A percentile compares a stretch with the other conserved stretches of the same genome.
These are phyloP conservation scores for Pycnomerus fuliginosus DNA, from an alignment of 2,888 invertebrate species.

Conservation along the genomic window DNA sequence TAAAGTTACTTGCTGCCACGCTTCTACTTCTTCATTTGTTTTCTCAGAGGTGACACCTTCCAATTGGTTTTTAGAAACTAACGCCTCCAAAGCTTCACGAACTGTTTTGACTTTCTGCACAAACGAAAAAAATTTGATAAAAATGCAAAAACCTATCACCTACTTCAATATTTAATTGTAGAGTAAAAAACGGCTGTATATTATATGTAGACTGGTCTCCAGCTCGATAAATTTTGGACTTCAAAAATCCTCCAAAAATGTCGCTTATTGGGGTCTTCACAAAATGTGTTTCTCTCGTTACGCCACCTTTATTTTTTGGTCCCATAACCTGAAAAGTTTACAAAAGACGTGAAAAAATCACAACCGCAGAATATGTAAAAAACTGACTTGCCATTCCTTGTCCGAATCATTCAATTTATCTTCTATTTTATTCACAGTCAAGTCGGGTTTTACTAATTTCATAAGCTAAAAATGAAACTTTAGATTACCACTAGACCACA, in stretches of 20 bases:
- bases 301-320: constrained; percentile 82
- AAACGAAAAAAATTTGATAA: constrained; percentile 14
- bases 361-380: background rate
- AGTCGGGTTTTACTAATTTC: constrained; percentile 51
- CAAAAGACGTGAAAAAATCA: background rate
- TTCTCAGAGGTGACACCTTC: constrained; percentile 84
- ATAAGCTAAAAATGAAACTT: constrained; percentile 52
- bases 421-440: constrained; percentile 31
- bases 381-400: constrained; percentile 68
- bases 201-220: constrained; percentile 82
- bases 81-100: constrained; percentile 81
- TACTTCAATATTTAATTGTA: constrained; percentile 93
- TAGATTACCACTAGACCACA: constrained; percentile 5
- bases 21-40: constrained; percentile 80
- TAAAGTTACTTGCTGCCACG: constrained; percentile 85
- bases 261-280: constrained; percentile 86
- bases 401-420: constrained; percentile 51
- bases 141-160: background rate
- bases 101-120: constrained; percentile 77
- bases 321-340: constrained; percentile 68
- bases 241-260: constrained; percentile 89
- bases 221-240: constrained; percentile 76
- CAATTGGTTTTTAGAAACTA: constrained; percentile 81
- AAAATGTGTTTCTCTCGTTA: constrained; percentile 82
- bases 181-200: constrained; percentile 93